Evolutionary conservation across 2,113 vertebrate genomes (phyloP), one percentile per base, ranked within the genome.

Genomic region (Nibea albiflora): DNA sequence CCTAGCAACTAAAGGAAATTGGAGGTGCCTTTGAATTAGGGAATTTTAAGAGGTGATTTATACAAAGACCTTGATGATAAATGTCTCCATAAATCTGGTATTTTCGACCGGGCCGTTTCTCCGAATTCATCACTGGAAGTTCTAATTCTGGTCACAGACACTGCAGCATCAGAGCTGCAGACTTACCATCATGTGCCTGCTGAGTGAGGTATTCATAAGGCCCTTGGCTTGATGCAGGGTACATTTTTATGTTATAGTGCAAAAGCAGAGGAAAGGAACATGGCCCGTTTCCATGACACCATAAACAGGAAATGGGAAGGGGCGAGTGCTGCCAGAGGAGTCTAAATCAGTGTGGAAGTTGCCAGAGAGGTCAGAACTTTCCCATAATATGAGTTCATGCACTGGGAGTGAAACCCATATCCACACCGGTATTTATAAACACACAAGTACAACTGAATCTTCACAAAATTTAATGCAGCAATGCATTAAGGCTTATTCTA

Each of bases 1-100:
- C 95, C 80, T 90, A 93, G 95, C 93, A 95, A 95, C 95, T 85
- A 78, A 86, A 91, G 77, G 80, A 85, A 93, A 92, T 81, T 74
- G 84, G 81, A 93, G 75, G 92, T 93, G 90, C 86, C 78, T 92
- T 92, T 92, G 90, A 94, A 93, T 93, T 85, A 88, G 84, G 81
- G 60, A 63, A 74, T 87, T 91, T 89, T 83, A 88, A 77, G 67
- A 82, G 71, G 71, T 88, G 89, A 86, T 90, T 88, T 90, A 85
- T 80, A 76, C 67, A 35, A 81, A 66, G 81, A 68, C 78, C 80
- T 76, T 79, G 50, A 81, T 89, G 91, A 91, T 79, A 84, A 90
- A 91, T 86, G 67, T 58, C 17, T 81, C 74, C 57, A 84, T 88
- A 74, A 91, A 87, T 87, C 46, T 63, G 82, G 17, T 72, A 69